phyloP scores from a whole-genome alignment of 1,140 invertebrate genomes.

The Trichonephila clavipes region DNA sequence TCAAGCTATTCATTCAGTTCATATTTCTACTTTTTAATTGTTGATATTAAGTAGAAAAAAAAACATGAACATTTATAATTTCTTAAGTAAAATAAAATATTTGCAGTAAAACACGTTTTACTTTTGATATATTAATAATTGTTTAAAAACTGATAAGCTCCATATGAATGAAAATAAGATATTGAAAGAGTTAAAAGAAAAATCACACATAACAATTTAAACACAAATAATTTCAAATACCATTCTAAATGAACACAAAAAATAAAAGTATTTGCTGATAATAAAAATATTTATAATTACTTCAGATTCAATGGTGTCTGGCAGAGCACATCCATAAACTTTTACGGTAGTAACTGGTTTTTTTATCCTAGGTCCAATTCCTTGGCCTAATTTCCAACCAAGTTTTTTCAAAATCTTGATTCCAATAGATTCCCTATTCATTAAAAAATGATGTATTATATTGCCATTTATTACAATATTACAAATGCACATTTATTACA shows the following conservation, averaged over 20 bases:
- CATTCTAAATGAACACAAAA: too few relatives aligned
- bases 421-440: slow-evolving; percentile 90
- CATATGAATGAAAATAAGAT: background rate
- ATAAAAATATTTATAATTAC: background rate
- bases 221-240: background rate
- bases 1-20: too few relatives aligned
- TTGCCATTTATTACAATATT: too few relatives aligned
- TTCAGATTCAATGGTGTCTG: slow-evolving; percentile 76
- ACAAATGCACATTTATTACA: too few relatives aligned
- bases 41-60: too few relatives aligned
- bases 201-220: background rate
- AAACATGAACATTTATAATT: too few relatives aligned
- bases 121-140: too few relatives aligned
- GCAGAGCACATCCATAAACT: slow-evolving; percentile 87
- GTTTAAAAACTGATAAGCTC: too few relatives aligned
- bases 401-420: slow-evolving; percentile 90
- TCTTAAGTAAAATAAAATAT: too few relatives aligned
- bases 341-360: slow-evolving; percentile 79
- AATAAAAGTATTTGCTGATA: too few relatives aligned
- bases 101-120: too few relatives aligned
- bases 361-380: slow-evolving; percentile 89
- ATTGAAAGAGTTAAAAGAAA: background rate
- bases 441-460: background rate
- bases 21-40: too few relatives aligned
- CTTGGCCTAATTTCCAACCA: slow-evolving; percentile 93